Evolutionary conservation across 2,797 vertebrate species (phyloP), one percentile per base, ranked within the genome.

Genomic region (Acrossocheilus fasciatus): DNA sequence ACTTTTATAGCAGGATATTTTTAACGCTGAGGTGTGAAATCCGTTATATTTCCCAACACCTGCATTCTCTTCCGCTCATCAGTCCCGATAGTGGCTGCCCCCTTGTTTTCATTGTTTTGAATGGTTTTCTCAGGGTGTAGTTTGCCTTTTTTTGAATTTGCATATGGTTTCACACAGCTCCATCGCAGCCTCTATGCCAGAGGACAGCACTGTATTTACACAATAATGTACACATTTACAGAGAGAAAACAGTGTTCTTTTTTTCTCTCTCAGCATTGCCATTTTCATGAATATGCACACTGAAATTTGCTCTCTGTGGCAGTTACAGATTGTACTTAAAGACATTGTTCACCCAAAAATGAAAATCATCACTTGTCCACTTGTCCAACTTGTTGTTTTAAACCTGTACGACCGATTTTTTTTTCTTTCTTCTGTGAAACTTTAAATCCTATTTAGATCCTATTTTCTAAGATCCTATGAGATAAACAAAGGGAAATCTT

Each of bases 1-100:
- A 89, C 92, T 92, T 85, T 94, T 91, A 91, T 92, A 89, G 91
- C 89, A 78, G 89, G 86, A 89, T 88, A 88, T 93, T 91, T 89
- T 88, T 90, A 89, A 90, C 70, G 5, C 34, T 81, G 77, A 77
- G 59, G 72, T 69, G 88, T 73, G 74, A 90, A 88, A 88, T 87
- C 64, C 52, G 59, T 74, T 74, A 41, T 91, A 89, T 92, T 90
- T 93, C 85, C 82, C 69, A 69, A 90, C 87, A 90, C 86, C 86
- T 83, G 62, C 66, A 75, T 64, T 72, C 76, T 90, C 76, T 87
- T 87, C 86, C 26, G 6, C 70, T 88, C 84, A 79, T 87, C 73
- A 84, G 73, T 68, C 82, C 66, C 6, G 45, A 79, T 85, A 87
- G 41, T 23, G 45, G 12, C 20, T 81, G 39, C 57, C 34, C n/a